Conservation (phyloP, 2,797 vertebrate species). For the Falco novaeseelandiae region DNA sequence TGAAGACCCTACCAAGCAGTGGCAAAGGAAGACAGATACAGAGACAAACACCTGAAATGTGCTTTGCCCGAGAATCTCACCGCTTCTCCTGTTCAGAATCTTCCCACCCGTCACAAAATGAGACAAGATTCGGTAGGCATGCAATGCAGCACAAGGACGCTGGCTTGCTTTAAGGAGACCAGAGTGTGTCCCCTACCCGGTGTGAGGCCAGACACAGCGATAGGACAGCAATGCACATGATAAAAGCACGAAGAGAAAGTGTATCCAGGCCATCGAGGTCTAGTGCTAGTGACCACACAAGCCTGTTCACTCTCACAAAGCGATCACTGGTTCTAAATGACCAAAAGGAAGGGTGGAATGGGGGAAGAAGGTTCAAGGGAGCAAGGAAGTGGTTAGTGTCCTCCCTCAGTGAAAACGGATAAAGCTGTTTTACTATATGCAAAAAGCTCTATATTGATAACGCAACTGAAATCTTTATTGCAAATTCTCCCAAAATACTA, state of each 20-base stretch:
- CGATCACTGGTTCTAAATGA: fast-evolving
- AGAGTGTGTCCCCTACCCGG: not conserved
- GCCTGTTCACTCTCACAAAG: not conserved
- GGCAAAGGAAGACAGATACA: not conserved
- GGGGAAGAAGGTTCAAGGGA: not conserved
- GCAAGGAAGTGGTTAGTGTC: not conserved
- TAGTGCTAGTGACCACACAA: fast-evolving
- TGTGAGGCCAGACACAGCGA: not conserved
- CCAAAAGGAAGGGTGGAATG: not conserved
- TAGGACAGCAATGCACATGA: too few relatives aligned
- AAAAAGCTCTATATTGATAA: not conserved
- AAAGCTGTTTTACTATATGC: not conserved
- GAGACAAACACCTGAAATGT: not conserved
- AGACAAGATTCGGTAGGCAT: not conserved
- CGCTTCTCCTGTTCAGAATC: not conserved
- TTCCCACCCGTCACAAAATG: not conserved
- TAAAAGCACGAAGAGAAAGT: too few relatives aligned
- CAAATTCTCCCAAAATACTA: not conserved
- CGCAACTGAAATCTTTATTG: not conserved
- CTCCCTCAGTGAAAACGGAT: not conserved
- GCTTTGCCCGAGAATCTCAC: not conserved
- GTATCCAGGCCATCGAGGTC: not conserved
- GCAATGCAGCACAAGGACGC: not conserved
- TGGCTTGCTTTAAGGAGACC: not conserved
- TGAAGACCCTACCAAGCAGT: not conserved